Evolutionary conservation across 1,140 invertebrate species (phyloP).

Genomic region (Drosophila nebulosa): DNA sequence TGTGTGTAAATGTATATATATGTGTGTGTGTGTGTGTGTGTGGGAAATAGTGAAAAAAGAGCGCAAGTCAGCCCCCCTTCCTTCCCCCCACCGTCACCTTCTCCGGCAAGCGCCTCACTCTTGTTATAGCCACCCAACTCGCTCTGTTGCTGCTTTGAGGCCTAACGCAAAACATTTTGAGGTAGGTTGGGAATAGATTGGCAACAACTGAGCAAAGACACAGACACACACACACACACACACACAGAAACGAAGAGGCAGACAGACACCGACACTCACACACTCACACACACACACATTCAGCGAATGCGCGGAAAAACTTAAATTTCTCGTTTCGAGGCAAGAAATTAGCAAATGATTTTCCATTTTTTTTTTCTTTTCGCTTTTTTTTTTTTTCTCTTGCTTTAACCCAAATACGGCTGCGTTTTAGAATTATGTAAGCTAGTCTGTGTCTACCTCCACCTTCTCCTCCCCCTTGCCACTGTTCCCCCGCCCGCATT

Average conservation of each 20-base stretch:
- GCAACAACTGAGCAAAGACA: constrained; percentile 66
- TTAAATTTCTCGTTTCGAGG: constrained; percentile 76
- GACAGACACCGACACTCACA: not conserved
- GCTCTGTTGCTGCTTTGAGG: constrained; percentile 70
- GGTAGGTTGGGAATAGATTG: constrained; percentile 81
- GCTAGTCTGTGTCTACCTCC: constrained; percentile 24
- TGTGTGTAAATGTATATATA: too few relatives aligned
- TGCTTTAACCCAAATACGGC: constrained; percentile 74
- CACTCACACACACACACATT: constrained; percentile 11
- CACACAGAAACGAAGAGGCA: constrained; percentile 12
- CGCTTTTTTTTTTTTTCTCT: constrained; percentile 9
- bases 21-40: constrained; percentile 32
- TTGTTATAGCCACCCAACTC: constrained; percentile 45
- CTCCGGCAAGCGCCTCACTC: not conserved
- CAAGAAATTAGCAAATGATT: constrained; percentile 78
- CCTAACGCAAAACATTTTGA: constrained; percentile 80
- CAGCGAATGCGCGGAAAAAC: constrained; percentile 60
- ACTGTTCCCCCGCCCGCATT: not conserved
- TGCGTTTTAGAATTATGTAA: constrained; percentile 72
- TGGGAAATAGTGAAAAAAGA: constrained; percentile 76
- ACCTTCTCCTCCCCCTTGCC: constrained; percentile 1
- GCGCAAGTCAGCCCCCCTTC: constrained; percentile 28
- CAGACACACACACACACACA: constrained; percentile 45
- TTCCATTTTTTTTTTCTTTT: constrained; percentile 43
- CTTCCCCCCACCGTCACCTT: not conserved